A percentile compares a stretch with the other conserved stretches of the same genome.
Evolutionary conservation across 1,140 invertebrate species (phyloP).

Genomic region (Cotesia typhae): DNA sequence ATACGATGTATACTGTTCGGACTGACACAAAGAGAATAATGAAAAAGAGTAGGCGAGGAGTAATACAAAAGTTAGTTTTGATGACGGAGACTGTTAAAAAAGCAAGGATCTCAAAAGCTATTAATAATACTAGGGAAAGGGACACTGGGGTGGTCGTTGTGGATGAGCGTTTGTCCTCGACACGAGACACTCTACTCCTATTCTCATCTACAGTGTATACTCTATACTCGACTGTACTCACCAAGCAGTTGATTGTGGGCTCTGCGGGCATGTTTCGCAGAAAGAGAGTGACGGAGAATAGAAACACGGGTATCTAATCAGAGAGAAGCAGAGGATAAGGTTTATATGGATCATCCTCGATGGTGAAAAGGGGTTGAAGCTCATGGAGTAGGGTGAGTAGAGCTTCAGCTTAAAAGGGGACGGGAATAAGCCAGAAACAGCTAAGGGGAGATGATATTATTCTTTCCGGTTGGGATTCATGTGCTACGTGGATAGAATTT

Average conservation of each 20-base stretch:
- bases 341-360: background rate
- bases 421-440: background rate
- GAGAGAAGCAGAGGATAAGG: background rate
- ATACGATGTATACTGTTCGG: background rate
- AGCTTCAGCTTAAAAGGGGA: background rate
- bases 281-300: slow-evolving; percentile 26
- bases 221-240: too few relatives aligned
- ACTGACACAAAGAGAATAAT: background rate
- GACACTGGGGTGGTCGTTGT: slow-evolving; percentile 30
- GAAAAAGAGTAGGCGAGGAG: background rate
- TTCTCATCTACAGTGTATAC: too few relatives aligned
- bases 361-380: slow-evolving; percentile 30
- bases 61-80: slow-evolving; percentile 43
- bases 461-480: slow-evolving; percentile 27
- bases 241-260: slow-evolving; percentile 39
- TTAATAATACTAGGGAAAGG: slow-evolving; percentile 51
- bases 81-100: slow-evolving; percentile 51
- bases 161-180: slow-evolving; percentile 31
- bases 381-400: slow-evolving; percentile 18
- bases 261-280: slow-evolving; percentile 45
- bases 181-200: slow-evolving; percentile 23
- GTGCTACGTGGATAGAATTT: slow-evolving; percentile 15
- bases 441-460: slow-evolving; percentile 18
- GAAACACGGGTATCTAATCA: slow-evolving; percentile 22
- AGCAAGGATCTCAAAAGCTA: slow-evolving; percentile 52